Evolutionary conservation across 2,888 invertebrate species (phyloP), one percentile per base, ranked within the genome.

Genomic region (Brenthis ino): DNA sequence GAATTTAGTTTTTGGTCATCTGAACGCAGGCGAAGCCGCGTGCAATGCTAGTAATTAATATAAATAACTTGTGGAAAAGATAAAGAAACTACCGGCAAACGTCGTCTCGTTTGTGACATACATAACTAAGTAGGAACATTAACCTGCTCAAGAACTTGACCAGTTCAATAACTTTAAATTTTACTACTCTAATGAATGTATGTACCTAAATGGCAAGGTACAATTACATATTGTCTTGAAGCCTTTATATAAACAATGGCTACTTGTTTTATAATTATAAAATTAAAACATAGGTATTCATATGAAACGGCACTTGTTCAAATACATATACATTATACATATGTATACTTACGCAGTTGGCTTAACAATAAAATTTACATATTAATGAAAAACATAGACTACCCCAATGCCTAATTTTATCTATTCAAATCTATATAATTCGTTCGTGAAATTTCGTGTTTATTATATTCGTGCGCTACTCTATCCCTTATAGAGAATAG

Each of bases 151-250:
- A 12, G 37, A 43, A 28, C 28, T 51, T 53, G 47, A 28, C n/a
- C 53, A 54, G 65, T 66, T 54, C 43, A 58, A 53, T 47, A 65
- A 13, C 8, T 57, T 57, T 51, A 57, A 20, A 53, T 57, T 57
- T 53, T 53, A 6, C 20, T 54, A 53, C 55, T 55, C 6, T 28
- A 48, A 12, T 33, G 48, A 60, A 55, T 33, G 60, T 48, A 66
- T 55, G 20, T 16, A 20, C 20, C 20, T 20, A 60, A 60, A 65
- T 24, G 20, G 56, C 4, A 24, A n/a, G 24, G 60, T 50, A n/a
- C n/a, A n/a, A 60, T 60, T 48, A n/a, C 16, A 50, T 48, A 60
- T 50, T 60, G 16, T 60, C 28, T 50, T 60, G n/a, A 28, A 50
- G 11, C 28, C 12, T n/a, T 28, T 60, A 16, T 60, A 50, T 60